These are phyloP conservation scores for Phthorimaea operculella DNA, from an alignment of 1,140 invertebrate genomes.

Conservation along the genomic window DNA sequence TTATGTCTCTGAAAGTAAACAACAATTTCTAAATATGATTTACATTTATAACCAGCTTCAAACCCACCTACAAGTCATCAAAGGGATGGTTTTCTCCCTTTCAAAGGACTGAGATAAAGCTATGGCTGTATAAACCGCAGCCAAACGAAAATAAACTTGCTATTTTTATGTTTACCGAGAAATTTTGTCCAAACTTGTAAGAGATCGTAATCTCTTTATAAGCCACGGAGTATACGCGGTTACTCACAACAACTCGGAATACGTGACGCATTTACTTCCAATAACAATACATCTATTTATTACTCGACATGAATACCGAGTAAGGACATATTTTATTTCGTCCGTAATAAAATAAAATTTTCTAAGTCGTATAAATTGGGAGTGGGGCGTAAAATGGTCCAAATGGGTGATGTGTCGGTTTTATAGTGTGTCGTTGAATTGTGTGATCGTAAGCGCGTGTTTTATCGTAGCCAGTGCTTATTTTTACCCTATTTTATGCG, in stretches of 20 bases:
- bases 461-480: constrained; percentile 26
- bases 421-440: constrained; percentile 27
- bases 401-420: constrained; percentile 22
- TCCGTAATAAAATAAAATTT: constrained; percentile 20
- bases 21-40: too few relatives aligned
- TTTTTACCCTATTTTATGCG: constrained; percentile 20
- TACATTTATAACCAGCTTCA: too few relatives aligned
- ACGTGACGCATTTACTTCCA: constrained; percentile 12
- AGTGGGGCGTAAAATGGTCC: constrained; percentile 20
- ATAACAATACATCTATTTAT: constrained; percentile 15
- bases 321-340: constrained; percentile 17
- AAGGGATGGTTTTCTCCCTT: too few relatives aligned
- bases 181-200: too few relatives aligned
- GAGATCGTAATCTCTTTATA: too few relatives aligned
- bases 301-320: constrained; percentile 17
- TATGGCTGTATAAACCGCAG: too few relatives aligned
- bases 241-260: neutral
- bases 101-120: too few relatives aligned
- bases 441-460: constrained; percentile 22
- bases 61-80: too few relatives aligned
- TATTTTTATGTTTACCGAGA: too few relatives aligned
- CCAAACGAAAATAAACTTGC: too few relatives aligned
- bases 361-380: constrained; percentile 24
- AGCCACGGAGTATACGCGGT: too few relatives aligned
- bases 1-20: too few relatives aligned